Percentiles rank a stretch among this genome's conserved stretches.
Evolutionary conservation across 1,140 invertebrate species (phyloP).

Genomic region (Chymomyza costata): DNA sequence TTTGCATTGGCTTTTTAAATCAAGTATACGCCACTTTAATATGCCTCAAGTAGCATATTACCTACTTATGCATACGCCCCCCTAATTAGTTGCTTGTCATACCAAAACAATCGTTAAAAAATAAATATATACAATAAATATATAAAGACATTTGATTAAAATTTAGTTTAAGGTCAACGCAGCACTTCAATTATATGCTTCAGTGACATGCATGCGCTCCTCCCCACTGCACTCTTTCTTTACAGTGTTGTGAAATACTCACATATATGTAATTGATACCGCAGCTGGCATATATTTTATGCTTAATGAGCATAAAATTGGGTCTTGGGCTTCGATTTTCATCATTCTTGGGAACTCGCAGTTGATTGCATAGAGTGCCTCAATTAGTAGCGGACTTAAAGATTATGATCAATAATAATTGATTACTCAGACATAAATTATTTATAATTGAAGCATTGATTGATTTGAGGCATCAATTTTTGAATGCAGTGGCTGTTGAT

Average conservation of each 20-base stretch:
- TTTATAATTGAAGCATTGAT: too few species aligned
- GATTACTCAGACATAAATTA: too few species aligned
- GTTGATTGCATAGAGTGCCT: too few species aligned
- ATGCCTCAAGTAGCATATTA: conserved; percentile 55
- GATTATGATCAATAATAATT: too few species aligned
- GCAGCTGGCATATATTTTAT: conserved; percentile 27
- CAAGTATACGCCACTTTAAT: conserved; percentile 32
- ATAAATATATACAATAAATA: too few species aligned
- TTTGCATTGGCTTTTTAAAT: conserved; percentile 35
- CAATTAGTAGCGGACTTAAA: too few species aligned
- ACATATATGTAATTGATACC: too few species aligned
- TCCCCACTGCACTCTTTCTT: conserved; percentile 15
- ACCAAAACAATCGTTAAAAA: conserved; percentile 8
- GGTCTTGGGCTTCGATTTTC: conserved; percentile 32
- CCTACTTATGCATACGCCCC: conserved; percentile 38
- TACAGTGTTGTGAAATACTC: too few species aligned
- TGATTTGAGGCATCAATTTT: too few species aligned
- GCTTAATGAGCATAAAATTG: conserved; percentile 58
- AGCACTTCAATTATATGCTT: conserved; percentile 53
- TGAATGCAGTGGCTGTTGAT: too few species aligned
- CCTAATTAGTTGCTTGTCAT: background rate
- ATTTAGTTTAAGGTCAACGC: too few species aligned
- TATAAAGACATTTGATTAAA: conserved; percentile 42
- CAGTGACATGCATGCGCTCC: conserved; percentile 34
- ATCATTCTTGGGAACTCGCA: too few species aligned